A percentile compares a stretch with the other conserved stretches of the same genome.
Evolutionary conservation across 2,113 vertebrate species (phyloP).

Genomic region (Mus musculus): GRCm39 chr9:118969001-118969500

Average conservation of each 20-base stretch:
- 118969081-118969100: accelerated
- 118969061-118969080: background rate
- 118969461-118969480: background rate
- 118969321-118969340: accelerated
- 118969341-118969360: background rate
- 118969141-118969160: accelerated
- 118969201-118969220: background rate
- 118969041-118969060: background rate
- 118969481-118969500: background rate
- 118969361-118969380: background rate
- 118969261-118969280: accelerated
- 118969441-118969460: background rate
- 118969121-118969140: background rate
- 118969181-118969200: background rate
- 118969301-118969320: background rate
- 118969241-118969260: background rate
- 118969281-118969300: background rate
- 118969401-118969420: background rate
- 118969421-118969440: background rate
- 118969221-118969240: background rate
- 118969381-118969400: too few species aligned
- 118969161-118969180: too few species aligned
- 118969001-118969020: accelerated
- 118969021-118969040: background rate
- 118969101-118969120: too few species aligned